Evolutionary conservation across 2,888 invertebrate genomes (phyloP).

Genomic region (Volucella zonaria): DNA sequence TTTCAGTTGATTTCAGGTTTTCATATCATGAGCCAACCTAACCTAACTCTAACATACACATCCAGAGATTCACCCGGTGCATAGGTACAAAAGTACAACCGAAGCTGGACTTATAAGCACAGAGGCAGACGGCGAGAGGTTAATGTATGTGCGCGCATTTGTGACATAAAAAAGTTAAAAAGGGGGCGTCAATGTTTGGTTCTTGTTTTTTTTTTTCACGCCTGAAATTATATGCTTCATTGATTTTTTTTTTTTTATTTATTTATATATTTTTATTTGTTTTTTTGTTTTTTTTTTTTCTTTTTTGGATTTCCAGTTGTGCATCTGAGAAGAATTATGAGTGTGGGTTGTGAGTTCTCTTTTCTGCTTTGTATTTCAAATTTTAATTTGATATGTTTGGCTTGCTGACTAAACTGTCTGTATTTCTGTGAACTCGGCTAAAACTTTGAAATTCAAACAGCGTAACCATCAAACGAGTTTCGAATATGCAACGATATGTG

Average conservation of each 20-base stretch:
- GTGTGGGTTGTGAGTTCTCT: no score
- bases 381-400: no score
- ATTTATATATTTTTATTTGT: slow-evolving; percentile 16
- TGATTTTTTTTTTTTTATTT: slow-evolving; percentile 24
- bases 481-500: no score
- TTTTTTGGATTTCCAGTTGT: background rate
- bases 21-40: background rate
- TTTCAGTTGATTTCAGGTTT: slow-evolving; percentile 28
- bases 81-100: background rate
- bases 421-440: no score
- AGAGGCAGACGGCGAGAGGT: background rate
- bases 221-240: slow-evolving; percentile 49
- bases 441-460: no score
- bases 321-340: no score
- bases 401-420: no score
- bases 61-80: background rate
- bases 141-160: slow-evolving; percentile 17
- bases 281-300: slow-evolving; percentile 27
- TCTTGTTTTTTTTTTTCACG: slow-evolving; percentile 29
- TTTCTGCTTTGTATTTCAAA: no score
- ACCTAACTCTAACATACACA: background rate
- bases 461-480: no score
- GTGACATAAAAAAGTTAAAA: slow-evolving; percentile 27
- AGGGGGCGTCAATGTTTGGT: slow-evolving; percentile 38
- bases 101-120: background rate